Conservation (phyloP, 2,113 vertebrate genomes). For the Chaetorhynchus papuensis region DNA sequence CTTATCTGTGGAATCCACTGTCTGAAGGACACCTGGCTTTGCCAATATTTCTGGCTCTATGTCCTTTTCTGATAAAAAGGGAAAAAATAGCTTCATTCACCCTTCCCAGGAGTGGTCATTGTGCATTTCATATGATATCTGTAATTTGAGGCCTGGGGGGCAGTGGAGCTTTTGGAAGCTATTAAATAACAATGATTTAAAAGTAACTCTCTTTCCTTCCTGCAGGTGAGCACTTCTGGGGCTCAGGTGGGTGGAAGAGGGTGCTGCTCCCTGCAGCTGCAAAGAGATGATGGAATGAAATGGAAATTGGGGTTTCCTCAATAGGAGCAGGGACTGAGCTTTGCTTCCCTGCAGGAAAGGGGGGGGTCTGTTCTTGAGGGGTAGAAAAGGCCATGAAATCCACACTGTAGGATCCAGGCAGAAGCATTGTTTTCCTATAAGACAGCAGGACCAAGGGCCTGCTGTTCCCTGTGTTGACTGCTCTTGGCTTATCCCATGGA, state of each 20-base stretch:
- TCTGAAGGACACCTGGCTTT: neutral
- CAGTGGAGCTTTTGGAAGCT: neutral
- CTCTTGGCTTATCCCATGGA: neutral
- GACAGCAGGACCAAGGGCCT: too few relatives aligned
- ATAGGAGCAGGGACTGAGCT: rapidly evolving
- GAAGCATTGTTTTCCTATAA: neutral
- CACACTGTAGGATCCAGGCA: neutral
- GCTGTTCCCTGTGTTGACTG: neutral
- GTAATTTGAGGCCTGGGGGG: neutral
- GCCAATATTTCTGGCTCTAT: neutral
- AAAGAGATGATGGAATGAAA: neutral
- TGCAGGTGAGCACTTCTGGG: rapidly evolving
- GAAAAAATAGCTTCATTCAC: neutral
- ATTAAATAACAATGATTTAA: neutral
- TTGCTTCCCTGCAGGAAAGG: neutral
- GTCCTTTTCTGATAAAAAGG: neutral
- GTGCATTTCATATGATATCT: neutral
- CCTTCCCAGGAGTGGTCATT: neutral
- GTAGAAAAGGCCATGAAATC: neutral
- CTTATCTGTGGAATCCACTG: neutral
- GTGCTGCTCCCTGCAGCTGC: rapidly evolving
- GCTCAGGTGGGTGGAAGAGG: neutral
- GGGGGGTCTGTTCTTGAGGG: rapidly evolving
- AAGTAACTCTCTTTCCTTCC: neutral
- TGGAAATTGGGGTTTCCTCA: neutral